These are phyloP conservation scores for Collichthys lucidus DNA, from an alignment of 2,113 vertebrate species.

Conservation along the genomic window DNA sequence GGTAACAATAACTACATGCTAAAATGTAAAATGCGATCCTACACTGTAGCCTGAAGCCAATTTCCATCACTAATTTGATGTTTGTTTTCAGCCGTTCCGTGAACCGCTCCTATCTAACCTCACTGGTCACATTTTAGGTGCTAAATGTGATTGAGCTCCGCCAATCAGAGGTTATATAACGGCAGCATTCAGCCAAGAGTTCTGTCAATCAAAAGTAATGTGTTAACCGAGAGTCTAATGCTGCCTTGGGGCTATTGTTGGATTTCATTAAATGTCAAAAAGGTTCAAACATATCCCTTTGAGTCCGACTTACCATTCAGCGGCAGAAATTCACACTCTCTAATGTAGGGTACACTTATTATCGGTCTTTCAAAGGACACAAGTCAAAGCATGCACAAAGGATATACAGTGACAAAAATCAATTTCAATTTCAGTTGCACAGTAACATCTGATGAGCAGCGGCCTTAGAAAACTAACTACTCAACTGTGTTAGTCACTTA, in stretches of 20 bases:
- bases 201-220: slow-evolving; percentile 59
- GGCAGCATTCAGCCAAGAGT: slow-evolving; percentile 39
- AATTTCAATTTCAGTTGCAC: neutral
- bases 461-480: neutral
- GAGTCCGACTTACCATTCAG: neutral
- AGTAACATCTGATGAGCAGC: neutral
- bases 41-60: slow-evolving; percentile 4
- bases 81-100: neutral
- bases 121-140: slow-evolving; percentile 15
- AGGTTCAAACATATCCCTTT: slow-evolving; percentile 8
- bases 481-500: neutral
- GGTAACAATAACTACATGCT: neutral
- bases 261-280: slow-evolving; percentile 22
- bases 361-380: no score
- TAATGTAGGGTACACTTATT: no score
- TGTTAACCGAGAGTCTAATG: slow-evolving; percentile 26
- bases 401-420: no score
- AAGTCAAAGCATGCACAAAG: no score
- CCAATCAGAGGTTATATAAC: slow-evolving; percentile 60
- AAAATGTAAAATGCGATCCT: slow-evolving; percentile 16
- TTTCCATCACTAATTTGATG: neutral
- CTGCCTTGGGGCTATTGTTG: slow-evolving; percentile 37
- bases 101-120: neutral
- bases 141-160: slow-evolving; percentile 40
- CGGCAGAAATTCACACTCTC: no score